phyloP scores from a whole-genome alignment of 2,888 invertebrate species.

The Chrysolina haemoptera region DNA sequence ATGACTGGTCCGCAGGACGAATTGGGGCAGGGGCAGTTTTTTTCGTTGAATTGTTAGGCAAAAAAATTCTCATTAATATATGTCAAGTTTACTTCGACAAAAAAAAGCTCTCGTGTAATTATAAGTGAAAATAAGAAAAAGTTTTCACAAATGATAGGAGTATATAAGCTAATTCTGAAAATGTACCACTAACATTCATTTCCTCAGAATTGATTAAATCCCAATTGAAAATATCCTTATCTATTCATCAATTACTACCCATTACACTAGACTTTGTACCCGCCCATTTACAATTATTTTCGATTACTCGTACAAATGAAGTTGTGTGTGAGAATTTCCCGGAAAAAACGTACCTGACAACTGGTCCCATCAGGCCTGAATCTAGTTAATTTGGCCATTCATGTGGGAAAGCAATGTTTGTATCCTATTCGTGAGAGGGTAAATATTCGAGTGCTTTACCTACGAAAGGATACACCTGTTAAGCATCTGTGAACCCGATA shows the following conservation, averaged over 20 bases:
- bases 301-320: conserved; percentile 4
- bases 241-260: not conserved
- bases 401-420: conserved; percentile 53
- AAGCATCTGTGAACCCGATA: conserved; percentile 53
- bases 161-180: too few species aligned
- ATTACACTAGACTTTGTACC: conserved; percentile 5
- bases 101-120: too few species aligned
- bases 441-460: conserved; percentile 59
- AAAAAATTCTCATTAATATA: too few species aligned
- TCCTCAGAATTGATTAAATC: not conserved
- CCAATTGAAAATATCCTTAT: not conserved
- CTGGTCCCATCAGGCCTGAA: conserved; percentile 23
- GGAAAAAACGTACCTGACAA: conserved; percentile 14
- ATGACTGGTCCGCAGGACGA: too few species aligned
- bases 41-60: too few species aligned
- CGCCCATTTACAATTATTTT: not conserved
- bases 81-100: too few species aligned
- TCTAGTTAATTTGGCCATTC: conserved; percentile 33
- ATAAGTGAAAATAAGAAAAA: too few species aligned
- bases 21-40: too few species aligned
- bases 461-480: conserved; percentile 58
- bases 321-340: conserved; percentile 10
- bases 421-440: conserved; percentile 60
- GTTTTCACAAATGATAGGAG: too few species aligned
- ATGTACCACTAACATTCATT: not conserved